Conservation (phyloP, 2,888 invertebrate species). For the Frankliniella fusca region DNA sequence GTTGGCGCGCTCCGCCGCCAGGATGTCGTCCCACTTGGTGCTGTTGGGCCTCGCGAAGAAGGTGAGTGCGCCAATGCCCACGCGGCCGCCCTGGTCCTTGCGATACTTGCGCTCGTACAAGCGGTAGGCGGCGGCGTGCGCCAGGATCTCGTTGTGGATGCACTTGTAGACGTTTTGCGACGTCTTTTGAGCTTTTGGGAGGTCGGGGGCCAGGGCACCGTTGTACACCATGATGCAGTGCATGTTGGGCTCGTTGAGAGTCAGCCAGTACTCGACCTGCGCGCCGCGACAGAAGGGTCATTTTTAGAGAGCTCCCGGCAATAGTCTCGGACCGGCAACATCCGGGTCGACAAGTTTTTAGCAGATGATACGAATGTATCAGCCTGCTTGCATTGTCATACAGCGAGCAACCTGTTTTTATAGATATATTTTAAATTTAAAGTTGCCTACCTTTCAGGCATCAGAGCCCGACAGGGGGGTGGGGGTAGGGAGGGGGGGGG, state of each 20-base stretch:
- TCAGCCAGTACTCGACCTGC: neutral
- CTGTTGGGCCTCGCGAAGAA: neutral
- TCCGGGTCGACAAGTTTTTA: no score
- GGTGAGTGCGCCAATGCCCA: neutral
- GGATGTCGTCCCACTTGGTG: neutral
- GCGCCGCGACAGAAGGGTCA: no score
- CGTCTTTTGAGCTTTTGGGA: neutral
- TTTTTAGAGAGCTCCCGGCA: no score
- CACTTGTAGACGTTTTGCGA: neutral
- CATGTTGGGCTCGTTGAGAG: neutral
- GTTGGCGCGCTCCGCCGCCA: neutral
- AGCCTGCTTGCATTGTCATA: no score
- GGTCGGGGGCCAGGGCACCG: neutral
- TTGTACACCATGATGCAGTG: neutral
- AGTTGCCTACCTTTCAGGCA: no score
- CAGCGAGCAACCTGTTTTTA: no score
- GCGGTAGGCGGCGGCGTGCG: neutral
- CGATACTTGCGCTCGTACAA: neutral
- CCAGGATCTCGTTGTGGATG: neutral
- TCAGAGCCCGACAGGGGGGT: no score
- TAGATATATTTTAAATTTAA: no score
- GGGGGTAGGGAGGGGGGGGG: no score
- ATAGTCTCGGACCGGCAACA: no score
- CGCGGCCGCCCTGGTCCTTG: neutral
- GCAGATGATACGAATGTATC: no score